Evolutionary conservation across 1,140 invertebrate species (phyloP).

Genomic region (Ganaspis sp.): DNA sequence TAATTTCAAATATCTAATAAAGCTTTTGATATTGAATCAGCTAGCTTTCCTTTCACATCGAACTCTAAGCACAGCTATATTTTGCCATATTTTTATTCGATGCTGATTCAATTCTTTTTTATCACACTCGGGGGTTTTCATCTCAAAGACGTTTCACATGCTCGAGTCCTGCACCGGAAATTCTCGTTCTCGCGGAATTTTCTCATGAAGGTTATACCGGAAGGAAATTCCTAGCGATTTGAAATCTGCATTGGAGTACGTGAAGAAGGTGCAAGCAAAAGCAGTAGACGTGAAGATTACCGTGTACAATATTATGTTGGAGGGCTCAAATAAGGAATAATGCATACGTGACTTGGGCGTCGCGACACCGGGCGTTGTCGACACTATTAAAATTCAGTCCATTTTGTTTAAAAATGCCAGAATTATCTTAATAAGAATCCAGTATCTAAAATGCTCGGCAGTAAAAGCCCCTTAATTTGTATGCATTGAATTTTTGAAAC

Average conservation of each 20-base stretch:
- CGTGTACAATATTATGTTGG: not conserved
- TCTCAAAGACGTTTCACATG: conserved; percentile 1
- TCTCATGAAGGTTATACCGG: conserved; percentile 7
- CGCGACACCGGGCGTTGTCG: not conserved
- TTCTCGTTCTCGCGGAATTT: conserved; percentile 22
- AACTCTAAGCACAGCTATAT: no score
- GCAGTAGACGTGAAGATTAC: conserved; percentile 13
- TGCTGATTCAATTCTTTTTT: not conserved
- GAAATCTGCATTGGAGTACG: conserved; percentile 13
- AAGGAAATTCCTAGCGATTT: conserved; percentile 16
- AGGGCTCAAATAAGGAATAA: not conserved
- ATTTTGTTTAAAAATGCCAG: conserved; percentile 57
- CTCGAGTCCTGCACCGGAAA: not conserved
- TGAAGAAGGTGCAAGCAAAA: conserved; percentile 8
- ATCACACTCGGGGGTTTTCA: not conserved
- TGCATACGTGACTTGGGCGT: not conserved
- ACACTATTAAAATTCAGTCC: conserved; percentile 56
- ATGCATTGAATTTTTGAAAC: conserved; percentile 60
- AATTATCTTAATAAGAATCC: conserved; percentile 62
- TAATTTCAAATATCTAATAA: no score
- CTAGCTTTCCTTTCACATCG: no score
- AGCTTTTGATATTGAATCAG: no score
- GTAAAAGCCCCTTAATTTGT: conserved; percentile 56
- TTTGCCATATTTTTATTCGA: no score
- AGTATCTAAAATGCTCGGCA: no score